phyloP scores from a whole-genome alignment of 1,140 invertebrate species.

The Brachionus sp. region DNA sequence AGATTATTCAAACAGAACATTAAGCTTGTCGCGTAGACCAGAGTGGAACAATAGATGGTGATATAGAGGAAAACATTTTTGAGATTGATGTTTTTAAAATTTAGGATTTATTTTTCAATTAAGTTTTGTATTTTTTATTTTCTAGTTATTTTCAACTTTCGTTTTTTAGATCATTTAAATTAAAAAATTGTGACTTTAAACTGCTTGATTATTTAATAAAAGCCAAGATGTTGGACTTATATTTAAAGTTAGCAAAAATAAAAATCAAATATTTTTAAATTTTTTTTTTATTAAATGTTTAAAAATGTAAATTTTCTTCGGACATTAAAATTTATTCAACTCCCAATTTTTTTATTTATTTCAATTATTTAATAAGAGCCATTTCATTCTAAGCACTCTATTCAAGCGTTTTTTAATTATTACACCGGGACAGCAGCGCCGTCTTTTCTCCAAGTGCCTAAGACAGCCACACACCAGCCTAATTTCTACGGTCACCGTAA shows the following conservation, averaged over 20 bases:
- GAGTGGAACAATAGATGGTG: conserved; percentile 42
- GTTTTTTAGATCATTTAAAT: background rate
- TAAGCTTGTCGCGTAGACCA: background rate
- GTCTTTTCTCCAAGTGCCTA: background rate
- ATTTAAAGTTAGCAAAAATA: too few relatives aligned
- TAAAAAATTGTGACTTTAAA: background rate
- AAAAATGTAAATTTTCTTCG: too few relatives aligned
- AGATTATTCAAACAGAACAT: background rate
- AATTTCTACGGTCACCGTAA: too few relatives aligned
- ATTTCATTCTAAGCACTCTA: too few relatives aligned
- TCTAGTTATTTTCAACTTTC: background rate
- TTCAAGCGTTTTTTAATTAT: too few relatives aligned
- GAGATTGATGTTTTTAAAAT: background rate
- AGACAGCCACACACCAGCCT: background rate
- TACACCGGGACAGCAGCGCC: background rate
- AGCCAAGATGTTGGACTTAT: too few relatives aligned
- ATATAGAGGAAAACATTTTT: background rate
- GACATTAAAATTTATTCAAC: too few relatives aligned
- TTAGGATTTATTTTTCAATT: background rate
- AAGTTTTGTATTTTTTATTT: background rate
- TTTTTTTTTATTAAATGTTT: too few relatives aligned
- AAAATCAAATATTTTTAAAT: too few relatives aligned
- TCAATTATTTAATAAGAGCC: too few relatives aligned
- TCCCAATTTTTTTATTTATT: too few relatives aligned
- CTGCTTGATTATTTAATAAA: background rate